phyloP scores from a whole-genome alignment of 2,888 invertebrate genomes.

The Erannis defoliaria region DNA sequence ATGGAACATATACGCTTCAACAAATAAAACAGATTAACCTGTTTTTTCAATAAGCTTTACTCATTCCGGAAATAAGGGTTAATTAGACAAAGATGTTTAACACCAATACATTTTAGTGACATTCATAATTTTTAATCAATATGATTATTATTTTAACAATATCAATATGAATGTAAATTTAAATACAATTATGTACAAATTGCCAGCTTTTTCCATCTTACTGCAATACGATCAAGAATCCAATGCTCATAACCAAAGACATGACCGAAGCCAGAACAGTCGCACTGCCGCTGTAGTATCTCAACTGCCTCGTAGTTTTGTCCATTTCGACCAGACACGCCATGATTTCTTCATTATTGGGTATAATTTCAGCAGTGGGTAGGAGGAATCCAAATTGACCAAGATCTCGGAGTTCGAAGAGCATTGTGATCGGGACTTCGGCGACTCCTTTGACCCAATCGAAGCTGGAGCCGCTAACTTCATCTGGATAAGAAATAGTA shows the following conservation, averaged over 20 bases:
- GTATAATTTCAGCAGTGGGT: slow-evolving; percentile 79
- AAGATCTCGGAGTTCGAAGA: slow-evolving; percentile 86
- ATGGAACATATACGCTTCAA: no score
- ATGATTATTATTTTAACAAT: no score
- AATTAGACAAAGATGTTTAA: no score
- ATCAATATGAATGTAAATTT: no score
- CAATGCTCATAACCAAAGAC: slow-evolving; percentile 40
- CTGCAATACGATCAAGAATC: slow-evolving; percentile 41
- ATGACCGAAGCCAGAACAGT: slow-evolving; percentile 38
- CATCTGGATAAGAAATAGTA: slow-evolving; percentile 59
- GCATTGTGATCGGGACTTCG: slow-evolving; percentile 82
- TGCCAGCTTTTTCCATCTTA: slow-evolving; percentile 8
- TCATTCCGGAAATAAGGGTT: no score
- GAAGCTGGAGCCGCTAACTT: slow-evolving; percentile 74
- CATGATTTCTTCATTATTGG: slow-evolving; percentile 76
- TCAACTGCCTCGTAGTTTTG: slow-evolving; percentile 53
- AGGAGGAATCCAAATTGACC: slow-evolving; percentile 85
- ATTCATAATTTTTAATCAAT: no score
- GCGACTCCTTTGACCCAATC: slow-evolving; percentile 86
- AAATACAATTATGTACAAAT: no score
- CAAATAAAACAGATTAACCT: no score
- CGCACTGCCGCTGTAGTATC: slow-evolving; percentile 49
- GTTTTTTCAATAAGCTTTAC: no score
- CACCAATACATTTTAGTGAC: no score
- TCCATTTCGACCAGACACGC: slow-evolving; percentile 71